Evolutionary conservation across 2,888 invertebrate species (phyloP), one percentile per base, ranked within the genome.

Genomic region (Cartodere bifasciata): DNA sequence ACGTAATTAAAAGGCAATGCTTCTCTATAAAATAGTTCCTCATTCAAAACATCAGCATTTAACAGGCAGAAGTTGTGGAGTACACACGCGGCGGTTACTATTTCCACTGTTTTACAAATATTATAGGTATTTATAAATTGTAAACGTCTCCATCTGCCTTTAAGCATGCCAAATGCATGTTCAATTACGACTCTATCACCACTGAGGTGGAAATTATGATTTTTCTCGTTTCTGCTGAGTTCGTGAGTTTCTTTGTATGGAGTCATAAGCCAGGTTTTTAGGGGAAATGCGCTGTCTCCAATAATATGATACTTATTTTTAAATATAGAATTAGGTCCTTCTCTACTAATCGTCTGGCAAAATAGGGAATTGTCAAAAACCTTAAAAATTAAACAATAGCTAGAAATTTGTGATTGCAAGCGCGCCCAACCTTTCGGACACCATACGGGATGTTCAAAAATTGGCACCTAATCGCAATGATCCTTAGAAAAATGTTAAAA

Each of bases 111-210:
- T 32, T 40, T 37, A 11, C 28, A 30, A 3, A 39, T 27, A 29
- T 35, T 34, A 13, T 40, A 40, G 2, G 35, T 32, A 29, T 39
- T 37, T 10, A 37, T 36, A 36, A 13, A 40, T 32, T 36, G 34
- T 3, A 40, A 16, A 13, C 36, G 16, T 32, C 38, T 34, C 38
- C 35, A 40, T 24, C 40, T 28, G 14, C 38, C 38, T 21, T 33
- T 35, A 16, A 37, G 26, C 10, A 24, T 16, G 1, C 39, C 37
- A 37, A 39, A 37, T n/a, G 28, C 17, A 25, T 39, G 29, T 22
- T 39, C 39, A 7, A 26, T 26, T 7, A 10, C 4, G 7, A 26
- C 26, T 26, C 26, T 26, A 12, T 26, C 26, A 10, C 15, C 15
- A 11, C 26, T 26, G 4, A 26, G 9, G 4, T 11, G 3, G 11